Base-by-base conservation (phyloP, 2,888 invertebrate species). In the Cantharis flavilabris region DNA sequence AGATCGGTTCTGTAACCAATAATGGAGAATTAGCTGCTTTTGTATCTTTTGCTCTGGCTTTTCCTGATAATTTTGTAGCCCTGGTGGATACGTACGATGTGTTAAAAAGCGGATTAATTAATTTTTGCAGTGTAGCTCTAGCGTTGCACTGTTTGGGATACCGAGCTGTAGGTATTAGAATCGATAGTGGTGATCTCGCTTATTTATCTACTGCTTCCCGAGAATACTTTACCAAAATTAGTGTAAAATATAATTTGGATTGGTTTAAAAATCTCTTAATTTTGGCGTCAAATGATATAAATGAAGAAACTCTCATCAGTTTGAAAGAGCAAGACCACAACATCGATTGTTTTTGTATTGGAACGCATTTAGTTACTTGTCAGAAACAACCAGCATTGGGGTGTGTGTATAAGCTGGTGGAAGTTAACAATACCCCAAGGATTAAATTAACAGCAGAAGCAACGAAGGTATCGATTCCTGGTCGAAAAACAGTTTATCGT, bases 61-160 rank as follows among this genome's bases (percentile, higher is more conserved):
- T 99, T 90, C 99, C 99, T 1, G 92, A 95, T 84, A 94, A 94
- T 83, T 98, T 99, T 90, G 92, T 97, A 90, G 98, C 98, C 72
- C 93, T 99, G 82, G 96, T 99, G 88, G 99, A 99, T 90, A 99
- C 99, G 84, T 99, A 99, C 90, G 98, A 99, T 92, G 97, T 98
- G 87, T 94, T 97, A 91, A 97, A 96, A 92, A 98, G 98, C 90
- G 99, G 99, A 10, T 89, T 99, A 77, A 90, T 98, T 75, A 99
- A 99, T 90, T 99, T 98, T 89, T 97, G 97, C 88, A 96, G 98
- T 0, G 98, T 98, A 72, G 97, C 98, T 0, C 88, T 98, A 88
- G 97, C 97, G 0, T 90, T 99, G 62, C 91, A 95, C 86, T 96
- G 98, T 83, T 91, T 97, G 84, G 98, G 97, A 0, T 98, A 98